Evolutionary conservation across 2,113 vertebrate species (phyloP), one percentile per base, ranked within the genome.

Genomic region (Pardalotus punctatus): DNA sequence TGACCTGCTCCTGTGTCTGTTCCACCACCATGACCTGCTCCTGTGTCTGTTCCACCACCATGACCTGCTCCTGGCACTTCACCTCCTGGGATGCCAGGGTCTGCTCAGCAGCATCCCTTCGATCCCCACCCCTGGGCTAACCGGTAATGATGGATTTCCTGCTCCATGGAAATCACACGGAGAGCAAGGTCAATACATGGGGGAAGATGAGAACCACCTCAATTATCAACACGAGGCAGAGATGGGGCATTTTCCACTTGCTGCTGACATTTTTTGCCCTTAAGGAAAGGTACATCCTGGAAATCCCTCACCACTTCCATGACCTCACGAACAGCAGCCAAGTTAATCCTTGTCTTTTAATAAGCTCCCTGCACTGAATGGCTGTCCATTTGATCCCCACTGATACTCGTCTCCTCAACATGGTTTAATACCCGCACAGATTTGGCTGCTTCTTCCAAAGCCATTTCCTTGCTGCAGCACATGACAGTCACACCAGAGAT

Each of bases 401-500:
- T 31, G 67, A 71, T 51, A 81, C 64, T 6, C 8, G 14, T 40
- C 91, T 89, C 87, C 90, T 93, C 94, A 40, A 27, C 76, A 74
- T 73, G 72, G 61, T 86, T 81, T 96, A 96, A 96, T 88, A 86
- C 86, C 72, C 64, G 0, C 54, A 66, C 83, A 90, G 88, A 95
- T 86, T 86, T 94, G 96, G 94, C 95, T 83, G 86, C 77, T 94
- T 62, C 94, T 91, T 78, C 88, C 88, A 90, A 83, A 88, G 93
- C 93, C 96, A 84, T 86, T 93, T 95, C 93, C 88, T 94, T 78
- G 60, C 83, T 60, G 83, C 77, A 96, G 93, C 96, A 96, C 95
- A 94, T 94, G 96, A 96, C 93, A 89, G 96, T 95, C 96, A 97
- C 91, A 95, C 93, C 88, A 96, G 83, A 97, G 96, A 95, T 95